Base-by-base conservation (phyloP, 2,888 invertebrate species). In the Volucella inanis region DNA sequence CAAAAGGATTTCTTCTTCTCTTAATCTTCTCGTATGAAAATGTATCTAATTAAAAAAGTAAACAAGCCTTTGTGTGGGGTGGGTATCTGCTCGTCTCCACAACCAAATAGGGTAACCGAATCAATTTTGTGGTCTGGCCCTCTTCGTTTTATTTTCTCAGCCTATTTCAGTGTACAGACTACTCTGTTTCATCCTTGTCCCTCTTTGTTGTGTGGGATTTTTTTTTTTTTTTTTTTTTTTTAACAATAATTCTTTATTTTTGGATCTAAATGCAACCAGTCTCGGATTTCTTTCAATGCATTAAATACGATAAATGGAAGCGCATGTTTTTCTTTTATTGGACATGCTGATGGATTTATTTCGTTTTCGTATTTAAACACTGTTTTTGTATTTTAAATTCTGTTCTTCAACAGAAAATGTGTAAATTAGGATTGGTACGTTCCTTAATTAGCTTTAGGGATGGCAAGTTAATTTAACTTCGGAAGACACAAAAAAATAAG, bases 281-380 rank as follows among this genome's bases (percentile, higher is more conserved):
- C 31, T 6, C 31, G 31, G 31, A 31, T 31, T 31, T 31, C 31
- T 31, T 31, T 31, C 31, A 76, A 59, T 65, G 70, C 61, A 65
- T 82, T 71, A 72, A 82, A 82, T 77, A 22, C 72, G 72, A 83
- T 83, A 82, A 82, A 65, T 82, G 82, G 76, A 45, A 49, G 68
- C 77, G 78, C 78, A 78, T 83, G 82, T 57, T 77, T 77, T 50
- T 10, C 62, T 49, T 15, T 50, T 55, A 45, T 70, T 70, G 49
- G 64, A 71, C 54, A 71, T 45, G 50, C 12, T 57, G 61, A 67
- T 61, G 76, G 76, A 76, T 76, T 59, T 68, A 57, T 47, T 82
- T 45, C 50, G 39, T 41, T 54, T 52, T 61, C n/a, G 8, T 10
- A 38, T 41, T 18, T 22, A 11, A n/a, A 22, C 15, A 12, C 8